Conservation (phyloP, 2,888 invertebrate species). For the Plebejus argus region DNA sequence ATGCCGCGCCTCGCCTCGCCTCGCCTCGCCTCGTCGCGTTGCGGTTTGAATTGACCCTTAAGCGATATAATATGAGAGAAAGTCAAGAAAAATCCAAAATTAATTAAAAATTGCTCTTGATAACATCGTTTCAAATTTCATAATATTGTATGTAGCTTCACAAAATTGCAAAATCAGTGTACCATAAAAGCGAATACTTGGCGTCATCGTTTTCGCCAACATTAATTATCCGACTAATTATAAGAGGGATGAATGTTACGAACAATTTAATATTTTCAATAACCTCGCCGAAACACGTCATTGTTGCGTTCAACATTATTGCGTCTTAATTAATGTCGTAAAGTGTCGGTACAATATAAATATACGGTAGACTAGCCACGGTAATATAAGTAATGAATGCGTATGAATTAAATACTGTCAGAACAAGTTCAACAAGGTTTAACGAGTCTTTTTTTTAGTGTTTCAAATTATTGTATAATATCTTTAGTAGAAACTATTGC, state of each 20-base stretch:
- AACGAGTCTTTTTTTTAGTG: too few relatives aligned
- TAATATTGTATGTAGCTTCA: not conserved
- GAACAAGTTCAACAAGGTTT: too few relatives aligned
- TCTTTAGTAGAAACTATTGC: too few relatives aligned
- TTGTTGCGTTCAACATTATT: not conserved
- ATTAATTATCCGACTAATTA: slow-evolving; percentile 16
- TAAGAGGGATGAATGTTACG: not conserved
- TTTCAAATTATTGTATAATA: too few relatives aligned
- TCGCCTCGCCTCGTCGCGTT: too few relatives aligned
- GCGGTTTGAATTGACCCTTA: too few relatives aligned
- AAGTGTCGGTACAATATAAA: not conserved
- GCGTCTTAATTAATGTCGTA: slow-evolving; percentile 7
- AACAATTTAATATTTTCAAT: slow-evolving; percentile 21
- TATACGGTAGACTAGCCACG: not conserved
- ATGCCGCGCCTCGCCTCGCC: too few relatives aligned
- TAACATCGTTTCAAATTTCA: not conserved
- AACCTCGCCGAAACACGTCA: not conserved
- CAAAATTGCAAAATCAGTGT: not conserved
- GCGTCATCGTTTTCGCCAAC: not conserved
- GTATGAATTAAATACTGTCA: too few relatives aligned
- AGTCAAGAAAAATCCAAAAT: too few relatives aligned
- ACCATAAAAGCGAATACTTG: slow-evolving; percentile 9
- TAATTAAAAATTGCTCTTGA: not conserved
- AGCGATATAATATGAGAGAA: too few relatives aligned
- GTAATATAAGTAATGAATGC: too few relatives aligned